Evolutionary conservation across 2,797 vertebrate species (phyloP).

Genomic region (Hippocampus kuda): DNA sequence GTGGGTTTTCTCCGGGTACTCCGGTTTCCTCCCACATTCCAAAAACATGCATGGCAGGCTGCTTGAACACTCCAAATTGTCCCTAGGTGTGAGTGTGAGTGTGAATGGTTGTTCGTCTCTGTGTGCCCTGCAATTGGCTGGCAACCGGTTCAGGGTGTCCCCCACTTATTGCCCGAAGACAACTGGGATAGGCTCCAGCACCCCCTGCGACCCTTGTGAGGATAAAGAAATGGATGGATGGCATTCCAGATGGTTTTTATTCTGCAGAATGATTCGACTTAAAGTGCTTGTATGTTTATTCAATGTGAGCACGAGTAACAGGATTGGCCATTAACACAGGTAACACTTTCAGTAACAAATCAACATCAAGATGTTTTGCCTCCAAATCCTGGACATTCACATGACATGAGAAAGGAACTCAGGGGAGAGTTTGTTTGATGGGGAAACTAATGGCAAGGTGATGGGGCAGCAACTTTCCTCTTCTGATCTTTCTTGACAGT

Average conservation of each 20-base stretch:
- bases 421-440: not conserved
- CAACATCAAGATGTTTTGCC: not conserved
- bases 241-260: not conserved
- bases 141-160: too few relatives aligned
- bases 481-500: not conserved
- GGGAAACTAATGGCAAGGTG: not conserved
- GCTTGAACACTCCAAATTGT: too few relatives aligned
- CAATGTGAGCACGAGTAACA: not conserved
- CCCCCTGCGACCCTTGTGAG: too few relatives aligned
- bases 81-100: too few relatives aligned
- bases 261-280: constrained; percentile 1
- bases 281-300: constrained; percentile 1
- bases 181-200: too few relatives aligned
- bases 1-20: too few relatives aligned
- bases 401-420: not conserved
- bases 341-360: not conserved
- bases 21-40: too few relatives aligned
- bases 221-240: too few relatives aligned
- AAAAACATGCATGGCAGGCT: too few relatives aligned
- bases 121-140: too few relatives aligned
- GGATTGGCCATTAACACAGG: not conserved
- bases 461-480: not conserved
- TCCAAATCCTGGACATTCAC: not conserved
- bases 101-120: too few relatives aligned
- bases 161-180: too few relatives aligned